These are phyloP conservation scores for Phrixothrix hirtus DNA, from an alignment of 2,888 invertebrate genomes.

Conservation along the genomic window DNA sequence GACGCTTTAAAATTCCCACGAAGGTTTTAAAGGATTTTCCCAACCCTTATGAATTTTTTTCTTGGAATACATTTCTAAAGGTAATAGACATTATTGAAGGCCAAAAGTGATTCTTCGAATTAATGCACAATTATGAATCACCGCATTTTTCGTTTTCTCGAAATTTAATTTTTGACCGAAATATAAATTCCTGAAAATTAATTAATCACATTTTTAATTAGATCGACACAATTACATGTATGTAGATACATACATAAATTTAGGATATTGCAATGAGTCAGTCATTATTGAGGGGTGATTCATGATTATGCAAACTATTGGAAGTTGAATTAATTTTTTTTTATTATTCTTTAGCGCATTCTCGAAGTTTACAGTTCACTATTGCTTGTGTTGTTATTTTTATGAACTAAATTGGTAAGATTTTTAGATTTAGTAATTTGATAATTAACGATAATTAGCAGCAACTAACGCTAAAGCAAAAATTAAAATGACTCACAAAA, in stretches of 20 bases:
- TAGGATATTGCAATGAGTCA: conserved; percentile 10
- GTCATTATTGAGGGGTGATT: conserved; percentile 23
- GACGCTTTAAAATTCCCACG: conserved; percentile 31
- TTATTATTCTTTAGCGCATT: conserved; percentile 1
- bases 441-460: too few species aligned
- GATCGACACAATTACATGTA: neutral
- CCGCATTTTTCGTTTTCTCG: conserved; percentile 1
- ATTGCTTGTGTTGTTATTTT: neutral
- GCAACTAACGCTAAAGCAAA: too few species aligned
- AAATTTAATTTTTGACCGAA: neutral
- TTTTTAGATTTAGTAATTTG: neutral
- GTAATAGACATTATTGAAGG: neutral
- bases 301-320: conserved; percentile 18
- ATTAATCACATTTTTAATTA: neutral
- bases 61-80: neutral
- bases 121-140: too few species aligned
- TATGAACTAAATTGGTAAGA: neutral
- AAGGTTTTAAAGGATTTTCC: conserved; percentile 5
- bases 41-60: conserved; percentile 2
- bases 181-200: neutral
- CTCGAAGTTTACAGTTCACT: neutral
- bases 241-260: conserved; percentile 11
- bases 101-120: too few species aligned
- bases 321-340: conserved; percentile 8
- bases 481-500: too few species aligned